Evolutionary conservation across 2,797 vertebrate species (phyloP).

Genomic region (Martes flavigula): DNA sequence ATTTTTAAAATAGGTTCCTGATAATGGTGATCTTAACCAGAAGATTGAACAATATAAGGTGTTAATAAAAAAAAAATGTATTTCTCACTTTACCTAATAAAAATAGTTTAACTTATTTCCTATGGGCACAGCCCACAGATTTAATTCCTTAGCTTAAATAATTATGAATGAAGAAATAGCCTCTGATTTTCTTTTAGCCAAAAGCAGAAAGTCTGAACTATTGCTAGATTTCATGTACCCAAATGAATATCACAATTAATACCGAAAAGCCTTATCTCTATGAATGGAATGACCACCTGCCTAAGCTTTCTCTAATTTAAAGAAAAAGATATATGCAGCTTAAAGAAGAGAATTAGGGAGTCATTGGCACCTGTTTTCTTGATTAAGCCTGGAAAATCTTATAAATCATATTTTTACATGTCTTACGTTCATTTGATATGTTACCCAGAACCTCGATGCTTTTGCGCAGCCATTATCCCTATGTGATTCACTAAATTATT

Average conservation of each 20-base stretch:
- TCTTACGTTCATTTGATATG: neutral
- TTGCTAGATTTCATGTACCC: neutral
- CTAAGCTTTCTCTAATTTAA: neutral
- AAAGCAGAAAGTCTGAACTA: neutral
- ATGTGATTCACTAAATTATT: neutral
- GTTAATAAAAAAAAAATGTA: neutral
- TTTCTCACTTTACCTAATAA: neutral
- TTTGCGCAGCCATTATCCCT: neutral
- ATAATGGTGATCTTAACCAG: neutral
- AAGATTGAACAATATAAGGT: neutral
- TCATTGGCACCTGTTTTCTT: neutral
- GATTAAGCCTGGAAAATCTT: neutral
- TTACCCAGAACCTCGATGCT: neutral
- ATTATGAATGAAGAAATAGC: neutral
- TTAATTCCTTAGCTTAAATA: neutral
- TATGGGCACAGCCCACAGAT: fast-evolving
- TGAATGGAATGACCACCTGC: neutral
- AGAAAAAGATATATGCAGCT: neutral
- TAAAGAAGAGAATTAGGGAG: neutral
- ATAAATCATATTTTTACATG: neutral
- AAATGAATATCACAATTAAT: neutral
- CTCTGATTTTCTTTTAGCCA: neutral
- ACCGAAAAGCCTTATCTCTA: neutral
- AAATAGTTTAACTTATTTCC: neutral
- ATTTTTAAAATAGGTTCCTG: neutral